phyloP scores from a whole-genome alignment of 2,888 invertebrate species.

The Limnephilus rhombicus region DNA sequence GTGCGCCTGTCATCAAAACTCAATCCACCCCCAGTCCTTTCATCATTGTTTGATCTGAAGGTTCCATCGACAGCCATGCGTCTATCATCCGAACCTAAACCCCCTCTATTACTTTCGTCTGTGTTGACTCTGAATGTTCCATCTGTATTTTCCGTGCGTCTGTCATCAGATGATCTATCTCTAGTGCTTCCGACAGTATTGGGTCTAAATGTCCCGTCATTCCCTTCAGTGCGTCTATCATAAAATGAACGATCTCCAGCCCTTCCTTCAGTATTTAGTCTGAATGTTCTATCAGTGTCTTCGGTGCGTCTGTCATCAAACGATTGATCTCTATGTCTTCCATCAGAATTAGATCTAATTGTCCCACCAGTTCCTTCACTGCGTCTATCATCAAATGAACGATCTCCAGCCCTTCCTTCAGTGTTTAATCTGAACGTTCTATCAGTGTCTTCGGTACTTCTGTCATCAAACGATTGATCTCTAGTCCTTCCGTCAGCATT shows the following conservation, averaged over 20 bases:
- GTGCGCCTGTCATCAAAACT: background rate
- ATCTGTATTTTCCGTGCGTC: background rate
- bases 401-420: background rate
- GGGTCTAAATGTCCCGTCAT: background rate
- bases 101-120: background rate
- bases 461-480: background rate
- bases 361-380: background rate
- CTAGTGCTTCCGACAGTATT: background rate
- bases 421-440: background rate
- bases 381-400: background rate
- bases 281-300: background rate
- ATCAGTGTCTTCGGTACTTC: background rate
- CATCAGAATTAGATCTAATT: background rate
- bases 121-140: background rate
- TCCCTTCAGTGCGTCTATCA: background rate
- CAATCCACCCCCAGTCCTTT: background rate
- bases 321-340: background rate
- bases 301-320: background rate
- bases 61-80: background rate
- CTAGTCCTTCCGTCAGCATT: background rate
- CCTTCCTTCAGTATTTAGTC: background rate
- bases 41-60: background rate
- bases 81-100: background rate
- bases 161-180: background rate
- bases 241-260: background rate